These are phyloP conservation scores for zebrafish (Danio rerio) DNA, from an alignment of 2,113 vertebrate genomes.

Conservation along the genomic window GRCz12tu NC_133191.1:11490501-11491000, in stretches of 20 bases:
- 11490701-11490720: slow-evolving; percentile 87
- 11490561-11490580: slow-evolving; percentile 68
- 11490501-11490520: slow-evolving; percentile 58
- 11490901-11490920: slow-evolving; percentile 74
- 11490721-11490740: slow-evolving; percentile 84
- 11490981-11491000: slow-evolving; percentile 77
- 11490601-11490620: slow-evolving; percentile 89
- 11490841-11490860: slow-evolving; percentile 87
- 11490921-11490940: slow-evolving; percentile 56
- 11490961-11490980: slow-evolving; percentile 78
- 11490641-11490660: slow-evolving; percentile 83
- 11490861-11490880: slow-evolving; percentile 86
- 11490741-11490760: slow-evolving; percentile 86
- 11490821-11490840: slow-evolving; percentile 82
- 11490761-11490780: slow-evolving; percentile 89
- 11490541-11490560: slow-evolving; percentile 46
- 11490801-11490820: slow-evolving; percentile 80
- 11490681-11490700: slow-evolving; percentile 88
- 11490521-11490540: slow-evolving; percentile 53
- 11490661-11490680: slow-evolving; percentile 87
- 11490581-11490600: slow-evolving; percentile 88
- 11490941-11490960: slow-evolving; percentile 65
- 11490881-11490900: slow-evolving; percentile 81
- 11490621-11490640: slow-evolving; percentile 84
- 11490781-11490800: slow-evolving; percentile 90